These are phyloP conservation scores for Tichodroma muraria DNA, from an alignment of 2,113 vertebrate genomes.

Conservation along the genomic window DNA sequence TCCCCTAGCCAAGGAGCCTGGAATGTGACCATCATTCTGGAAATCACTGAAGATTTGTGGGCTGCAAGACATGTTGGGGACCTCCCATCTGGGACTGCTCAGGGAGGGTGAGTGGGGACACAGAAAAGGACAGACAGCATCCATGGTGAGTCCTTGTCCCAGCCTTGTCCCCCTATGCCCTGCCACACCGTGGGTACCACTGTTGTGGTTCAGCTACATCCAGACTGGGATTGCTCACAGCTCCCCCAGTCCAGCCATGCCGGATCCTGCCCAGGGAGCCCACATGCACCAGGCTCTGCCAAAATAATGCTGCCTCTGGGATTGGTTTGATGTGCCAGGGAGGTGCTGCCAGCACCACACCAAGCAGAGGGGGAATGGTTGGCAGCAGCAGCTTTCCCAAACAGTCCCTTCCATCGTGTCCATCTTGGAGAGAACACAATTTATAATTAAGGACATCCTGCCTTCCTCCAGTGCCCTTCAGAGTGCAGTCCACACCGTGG, in stretches of 20 bases:
- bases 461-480: not conserved
- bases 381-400: not conserved
- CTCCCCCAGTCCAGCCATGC: not conserved
- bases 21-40: not conserved
- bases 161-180: not conserved
- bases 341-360: not conserved
- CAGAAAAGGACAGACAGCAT: not conserved
- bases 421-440: not conserved
- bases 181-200: not conserved
- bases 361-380: not conserved
- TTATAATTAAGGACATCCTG: accelerated
- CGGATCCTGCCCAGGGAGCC: not conserved
- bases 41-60: not conserved
- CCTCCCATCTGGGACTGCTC: not conserved
- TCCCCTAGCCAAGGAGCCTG: not conserved
- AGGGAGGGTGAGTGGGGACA: accelerated
- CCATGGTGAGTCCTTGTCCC: not conserved
- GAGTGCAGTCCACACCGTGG: accelerated
- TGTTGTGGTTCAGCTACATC: too few species aligned
- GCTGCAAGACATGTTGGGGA: too few species aligned
- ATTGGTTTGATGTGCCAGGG: accelerated
- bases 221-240: accelerated
- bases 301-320: accelerated
- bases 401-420: accelerated
- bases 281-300: not conserved